A percentile compares a stretch with the other conserved stretches of the same genome.
These are phyloP conservation scores for Tetrao urogallus DNA, from an alignment of 2,113 vertebrate species.

Conservation along the genomic window DNA sequence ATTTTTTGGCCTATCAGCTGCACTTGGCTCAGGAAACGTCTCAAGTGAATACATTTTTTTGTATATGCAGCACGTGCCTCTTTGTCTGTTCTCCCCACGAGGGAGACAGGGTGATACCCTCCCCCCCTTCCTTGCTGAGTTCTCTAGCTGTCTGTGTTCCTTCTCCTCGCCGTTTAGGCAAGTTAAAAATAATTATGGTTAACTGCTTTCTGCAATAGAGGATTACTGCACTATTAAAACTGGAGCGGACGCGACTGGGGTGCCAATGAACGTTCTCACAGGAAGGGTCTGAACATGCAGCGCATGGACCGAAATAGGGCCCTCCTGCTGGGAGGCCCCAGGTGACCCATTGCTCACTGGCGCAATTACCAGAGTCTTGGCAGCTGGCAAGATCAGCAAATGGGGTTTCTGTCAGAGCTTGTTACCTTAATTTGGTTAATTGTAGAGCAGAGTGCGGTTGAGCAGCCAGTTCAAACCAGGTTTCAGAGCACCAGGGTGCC, in stretches of 20 bases:
- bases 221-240: background rate
- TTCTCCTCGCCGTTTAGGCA: background rate
- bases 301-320: background rate
- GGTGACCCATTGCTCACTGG: background rate
- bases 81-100: background rate
- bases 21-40: background rate
- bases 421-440: slow-evolving; percentile 71
- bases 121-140: background rate
- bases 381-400: slow-evolving; percentile 24
- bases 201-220: background rate
- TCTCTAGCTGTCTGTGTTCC: background rate
- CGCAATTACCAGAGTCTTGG: slow-evolving; percentile 21
- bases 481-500: background rate
- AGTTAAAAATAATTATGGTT: background rate
- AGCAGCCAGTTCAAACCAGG: slow-evolving; percentile 38
- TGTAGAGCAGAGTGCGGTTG: slow-evolving; percentile 48
- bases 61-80: background rate
- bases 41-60: background rate
- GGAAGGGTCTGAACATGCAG: background rate
- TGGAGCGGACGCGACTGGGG: background rate
- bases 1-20: background rate
- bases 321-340: slow-evolving; percentile 18
- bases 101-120: fast-evolving
- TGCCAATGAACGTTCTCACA: background rate
- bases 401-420: slow-evolving; percentile 59